Conservation (phyloP, 2,113 vertebrate species). For the Thamnaconus septentrionalis region DNA sequence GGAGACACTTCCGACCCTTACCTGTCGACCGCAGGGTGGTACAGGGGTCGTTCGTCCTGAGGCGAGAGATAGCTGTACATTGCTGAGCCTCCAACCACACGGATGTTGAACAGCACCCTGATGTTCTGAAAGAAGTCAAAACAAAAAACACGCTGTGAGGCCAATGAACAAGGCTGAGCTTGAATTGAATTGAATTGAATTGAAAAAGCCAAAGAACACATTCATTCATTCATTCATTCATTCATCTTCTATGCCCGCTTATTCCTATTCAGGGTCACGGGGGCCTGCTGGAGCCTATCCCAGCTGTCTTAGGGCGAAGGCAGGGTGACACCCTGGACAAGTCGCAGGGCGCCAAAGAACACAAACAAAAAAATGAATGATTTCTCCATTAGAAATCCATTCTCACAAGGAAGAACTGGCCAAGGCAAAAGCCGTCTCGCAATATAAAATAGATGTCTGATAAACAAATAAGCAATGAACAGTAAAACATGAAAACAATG, state of each 20-base stretch:
- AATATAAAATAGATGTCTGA: background rate
- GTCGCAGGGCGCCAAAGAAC: no score
- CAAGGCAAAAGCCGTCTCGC: background rate
- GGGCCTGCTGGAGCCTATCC: no score
- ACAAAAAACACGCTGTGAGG: background rate
- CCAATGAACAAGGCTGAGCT: background rate
- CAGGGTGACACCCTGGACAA: no score
- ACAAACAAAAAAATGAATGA: no score
- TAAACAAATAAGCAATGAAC: background rate
- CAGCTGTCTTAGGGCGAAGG: no score
- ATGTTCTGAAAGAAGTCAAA: slow-evolving; percentile 69
- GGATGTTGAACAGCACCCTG: slow-evolving; percentile 83
- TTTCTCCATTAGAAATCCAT: background rate
- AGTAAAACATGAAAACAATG: background rate
- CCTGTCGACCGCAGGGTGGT: slow-evolving; percentile 89
- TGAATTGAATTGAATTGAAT: no score
- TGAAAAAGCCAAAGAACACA: no score
- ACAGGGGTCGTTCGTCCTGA: slow-evolving; percentile 84
- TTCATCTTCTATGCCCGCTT: no score
- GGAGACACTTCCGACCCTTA: slow-evolving; percentile 59
- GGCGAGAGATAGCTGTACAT: slow-evolving; percentile 86
- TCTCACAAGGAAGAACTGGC: background rate
- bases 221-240: no score
- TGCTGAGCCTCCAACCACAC: slow-evolving; percentile 79
- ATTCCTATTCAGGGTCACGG: no score